These are phyloP conservation scores for Phytoseiulus persimilis DNA, from an alignment of 2,888 invertebrate genomes.

Conservation along the genomic window DNA sequence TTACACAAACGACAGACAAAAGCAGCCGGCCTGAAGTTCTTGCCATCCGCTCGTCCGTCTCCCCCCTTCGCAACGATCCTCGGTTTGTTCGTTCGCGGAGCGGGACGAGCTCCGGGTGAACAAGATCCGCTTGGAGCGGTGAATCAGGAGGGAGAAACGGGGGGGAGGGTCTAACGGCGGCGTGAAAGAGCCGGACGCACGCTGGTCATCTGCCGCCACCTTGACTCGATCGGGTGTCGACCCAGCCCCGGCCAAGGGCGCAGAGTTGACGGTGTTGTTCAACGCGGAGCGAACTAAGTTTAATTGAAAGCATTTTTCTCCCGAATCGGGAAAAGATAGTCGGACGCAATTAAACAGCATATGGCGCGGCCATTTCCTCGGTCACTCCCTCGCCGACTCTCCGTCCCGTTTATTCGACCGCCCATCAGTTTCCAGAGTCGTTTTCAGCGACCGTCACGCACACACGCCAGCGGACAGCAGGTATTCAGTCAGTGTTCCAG, in stretches of 20 bases:
- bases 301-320: background rate
- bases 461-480: background rate
- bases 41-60: background rate
- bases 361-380: background rate
- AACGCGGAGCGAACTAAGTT: background rate
- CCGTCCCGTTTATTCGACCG: background rate
- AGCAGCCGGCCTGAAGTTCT: background rate
- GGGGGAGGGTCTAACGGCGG: background rate
- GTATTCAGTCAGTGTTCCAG: background rate
- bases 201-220: background rate
- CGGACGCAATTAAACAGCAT: background rate
- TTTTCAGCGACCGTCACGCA: background rate
- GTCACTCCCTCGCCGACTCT: background rate
- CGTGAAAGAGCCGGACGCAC: background rate
- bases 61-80: background rate
- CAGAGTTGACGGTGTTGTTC: background rate
- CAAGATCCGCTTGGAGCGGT: background rate
- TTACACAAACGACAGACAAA: background rate
- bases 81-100: background rate
- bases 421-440: background rate
- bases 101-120: background rate
- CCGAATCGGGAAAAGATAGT: background rate
- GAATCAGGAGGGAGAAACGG: background rate
- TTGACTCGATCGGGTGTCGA: background rate
- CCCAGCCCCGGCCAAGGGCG: background rate